phyloP scores from a whole-genome alignment of 2,797 vertebrate species.

The Scyliorhinus canicula region DNA sequence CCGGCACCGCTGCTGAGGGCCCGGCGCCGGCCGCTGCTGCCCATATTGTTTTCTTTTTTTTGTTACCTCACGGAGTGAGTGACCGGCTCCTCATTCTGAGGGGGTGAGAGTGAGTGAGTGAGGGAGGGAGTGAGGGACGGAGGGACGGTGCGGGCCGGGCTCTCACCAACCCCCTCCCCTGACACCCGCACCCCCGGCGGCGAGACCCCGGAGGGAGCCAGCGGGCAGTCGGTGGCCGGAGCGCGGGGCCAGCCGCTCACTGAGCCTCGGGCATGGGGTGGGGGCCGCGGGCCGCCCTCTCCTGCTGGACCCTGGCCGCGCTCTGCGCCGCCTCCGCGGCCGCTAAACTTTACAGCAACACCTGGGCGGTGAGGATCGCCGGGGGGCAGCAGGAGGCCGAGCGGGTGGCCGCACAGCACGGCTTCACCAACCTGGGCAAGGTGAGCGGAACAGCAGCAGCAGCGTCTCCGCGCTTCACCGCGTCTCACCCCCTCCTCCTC shows the following conservation, averaged over 20 bases:
- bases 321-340: conserved; percentile 52
- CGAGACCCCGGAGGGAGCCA: too few species aligned
- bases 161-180: not conserved
- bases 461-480: too few species aligned
- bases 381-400: conserved; percentile 73
- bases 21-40: not conserved
- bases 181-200: too few species aligned
- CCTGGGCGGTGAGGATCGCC: conserved; percentile 84
- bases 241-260: not conserved
- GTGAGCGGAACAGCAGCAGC: too few species aligned
- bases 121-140: not conserved
- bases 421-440: conserved; percentile 80
- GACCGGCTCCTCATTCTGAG: not conserved
- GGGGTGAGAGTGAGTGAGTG: not conserved
- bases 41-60: not conserved
- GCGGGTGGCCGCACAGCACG: conserved; percentile 73
- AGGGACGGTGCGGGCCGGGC: not conserved
- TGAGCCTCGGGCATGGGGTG: not conserved
- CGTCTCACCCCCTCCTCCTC: too few species aligned
- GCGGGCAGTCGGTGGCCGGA: too few species aligned
- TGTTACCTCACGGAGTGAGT: not conserved
- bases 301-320: conserved; percentile 65
- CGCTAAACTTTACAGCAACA: conserved; percentile 81
- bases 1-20: not conserved
- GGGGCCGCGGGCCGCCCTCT: conserved; percentile 68